These are phyloP conservation scores for Ranitomeya variabilis DNA, from an alignment of 2,113 vertebrate species.

Conservation along the genomic window DNA sequence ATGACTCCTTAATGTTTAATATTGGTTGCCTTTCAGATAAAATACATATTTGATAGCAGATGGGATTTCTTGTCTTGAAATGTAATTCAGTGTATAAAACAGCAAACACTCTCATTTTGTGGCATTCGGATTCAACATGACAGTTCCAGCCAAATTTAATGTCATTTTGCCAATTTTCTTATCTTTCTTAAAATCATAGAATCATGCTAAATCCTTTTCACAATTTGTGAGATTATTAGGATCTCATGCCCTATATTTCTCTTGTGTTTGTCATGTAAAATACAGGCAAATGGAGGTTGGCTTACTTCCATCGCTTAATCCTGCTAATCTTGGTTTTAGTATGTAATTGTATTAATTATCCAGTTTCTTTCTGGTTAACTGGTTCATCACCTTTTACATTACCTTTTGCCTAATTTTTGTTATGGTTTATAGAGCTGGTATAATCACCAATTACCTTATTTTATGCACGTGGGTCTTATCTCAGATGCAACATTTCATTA, in stretches of 20 bases:
- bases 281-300: conserved; percentile 10
- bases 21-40: neutral
- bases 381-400: neutral
- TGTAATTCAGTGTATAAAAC: neutral
- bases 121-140: neutral
- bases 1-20: neutral
- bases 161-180: neutral
- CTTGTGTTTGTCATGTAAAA: conserved; percentile 1
- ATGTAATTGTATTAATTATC: conserved; percentile 35
- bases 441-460: neutral
- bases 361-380: neutral
- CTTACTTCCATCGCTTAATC: conserved; percentile 16
- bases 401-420: neutral
- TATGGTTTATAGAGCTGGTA: neutral
- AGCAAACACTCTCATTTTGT: neutral
- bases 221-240: neutral
- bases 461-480: neutral
- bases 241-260: neutral
- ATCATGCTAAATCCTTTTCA: neutral
- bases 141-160: neutral
- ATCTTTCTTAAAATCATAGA: neutral
- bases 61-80: neutral
- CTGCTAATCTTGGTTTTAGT: conserved; percentile 25
- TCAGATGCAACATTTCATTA: neutral
- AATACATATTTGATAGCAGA: conserved; percentile 28